A percentile compares a stretch with the other conserved stretches of the same genome.
Evolutionary conservation across 2,888 invertebrate species (phyloP).

Genomic region (Lochmaea capreae): DNA sequence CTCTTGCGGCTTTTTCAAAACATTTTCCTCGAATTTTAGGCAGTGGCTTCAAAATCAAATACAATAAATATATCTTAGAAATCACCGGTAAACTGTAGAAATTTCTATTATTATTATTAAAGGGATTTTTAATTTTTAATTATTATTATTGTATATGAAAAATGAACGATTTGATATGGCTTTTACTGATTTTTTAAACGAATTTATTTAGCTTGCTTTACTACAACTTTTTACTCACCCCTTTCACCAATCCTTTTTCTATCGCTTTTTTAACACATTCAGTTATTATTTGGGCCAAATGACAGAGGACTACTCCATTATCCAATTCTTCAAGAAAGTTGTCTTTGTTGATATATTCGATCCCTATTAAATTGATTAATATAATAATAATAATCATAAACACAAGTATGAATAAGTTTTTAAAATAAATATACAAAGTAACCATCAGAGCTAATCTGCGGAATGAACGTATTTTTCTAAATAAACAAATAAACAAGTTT

Average conservation of each 20-base stretch:
- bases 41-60: conserved; percentile 69
- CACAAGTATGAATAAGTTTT: not conserved
- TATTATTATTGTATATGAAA: too few species aligned
- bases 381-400: not conserved
- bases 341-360: conserved; percentile 79
- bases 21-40: conserved; percentile 81
- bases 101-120: too few species aligned
- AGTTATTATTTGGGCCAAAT: conserved; percentile 83
- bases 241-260: conserved; percentile 70
- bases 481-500: too few species aligned
- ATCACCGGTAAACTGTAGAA: too few species aligned
- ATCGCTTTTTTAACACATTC: conserved; percentile 77
- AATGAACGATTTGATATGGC: too few species aligned
- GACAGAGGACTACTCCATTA: conserved; percentile 86
- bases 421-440: not conserved
- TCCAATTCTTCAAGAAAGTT: conserved; percentile 86
- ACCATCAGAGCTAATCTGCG: too few species aligned
- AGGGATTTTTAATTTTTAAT: too few species aligned
- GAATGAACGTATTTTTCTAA: too few species aligned
- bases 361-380: conserved; percentile 67
- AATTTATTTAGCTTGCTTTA: too few species aligned
- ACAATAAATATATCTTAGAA: not conserved
- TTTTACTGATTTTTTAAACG: too few species aligned
- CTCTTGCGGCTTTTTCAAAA: conserved; percentile 85
- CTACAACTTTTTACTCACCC: conserved; percentile 52